Conservation (phyloP, 2,888 invertebrate genomes). For the Drosophila melanosoma region DNA sequence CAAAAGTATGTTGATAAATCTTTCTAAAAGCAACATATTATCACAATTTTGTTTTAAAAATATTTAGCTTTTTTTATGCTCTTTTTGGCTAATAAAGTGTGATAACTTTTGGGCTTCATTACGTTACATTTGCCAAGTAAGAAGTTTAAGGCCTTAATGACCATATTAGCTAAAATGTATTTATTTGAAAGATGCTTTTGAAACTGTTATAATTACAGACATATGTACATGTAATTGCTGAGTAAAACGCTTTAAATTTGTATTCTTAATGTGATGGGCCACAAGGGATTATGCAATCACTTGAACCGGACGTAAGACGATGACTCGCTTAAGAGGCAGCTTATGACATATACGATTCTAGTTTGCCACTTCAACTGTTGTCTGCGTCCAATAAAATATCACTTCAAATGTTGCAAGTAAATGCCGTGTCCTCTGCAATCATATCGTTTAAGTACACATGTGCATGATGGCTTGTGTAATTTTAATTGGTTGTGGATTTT, state of each 20-base stretch:
- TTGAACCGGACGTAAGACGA: constrained; percentile 23
- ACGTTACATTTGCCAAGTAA: constrained; percentile 25
- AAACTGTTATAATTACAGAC: constrained; percentile 8
- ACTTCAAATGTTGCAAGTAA: constrained; percentile 71
- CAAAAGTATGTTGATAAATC: not conserved
- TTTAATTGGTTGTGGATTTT: constrained; percentile 63
- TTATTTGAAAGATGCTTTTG: constrained; percentile 42
- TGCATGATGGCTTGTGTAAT: constrained; percentile 35
- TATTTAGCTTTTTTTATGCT: not conserved
- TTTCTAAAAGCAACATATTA: not conserved
- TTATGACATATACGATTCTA: constrained; percentile 62
- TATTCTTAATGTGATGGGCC: constrained; percentile 32
- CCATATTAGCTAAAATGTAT: constrained; percentile 31
- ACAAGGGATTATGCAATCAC: constrained; percentile 55
- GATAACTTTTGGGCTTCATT: constrained; percentile 3
- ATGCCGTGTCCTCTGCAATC: constrained; percentile 48
- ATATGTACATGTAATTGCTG: constrained; percentile 53
- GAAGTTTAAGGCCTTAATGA: constrained; percentile 59
- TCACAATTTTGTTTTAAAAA: not conserved
- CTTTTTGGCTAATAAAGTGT: not conserved
- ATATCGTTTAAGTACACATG: constrained; percentile 6
- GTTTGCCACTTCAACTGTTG: constrained; percentile 40
- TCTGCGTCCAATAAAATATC: constrained; percentile 65
- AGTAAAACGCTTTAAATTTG: constrained; percentile 54
- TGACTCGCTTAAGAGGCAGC: constrained; percentile 48